Percentiles rank a stretch among this genome's conserved stretches.
phyloP scores from a whole-genome alignment of 2,888 invertebrate genomes.

The Campoplex nolae region DNA sequence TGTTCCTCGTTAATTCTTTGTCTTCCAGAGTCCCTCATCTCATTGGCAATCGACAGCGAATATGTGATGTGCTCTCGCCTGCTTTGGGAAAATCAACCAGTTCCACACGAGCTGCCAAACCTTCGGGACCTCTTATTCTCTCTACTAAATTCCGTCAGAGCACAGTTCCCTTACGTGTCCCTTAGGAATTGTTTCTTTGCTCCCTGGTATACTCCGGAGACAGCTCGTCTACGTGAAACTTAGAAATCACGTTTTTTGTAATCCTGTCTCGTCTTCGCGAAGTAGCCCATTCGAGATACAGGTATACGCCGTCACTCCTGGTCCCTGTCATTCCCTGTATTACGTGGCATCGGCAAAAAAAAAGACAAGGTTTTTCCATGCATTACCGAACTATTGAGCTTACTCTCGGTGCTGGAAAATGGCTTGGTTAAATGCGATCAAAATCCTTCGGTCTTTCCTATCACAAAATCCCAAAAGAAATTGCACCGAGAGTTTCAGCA shows the following conservation, averaged over 20 bases:
- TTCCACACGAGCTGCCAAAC: not conserved
- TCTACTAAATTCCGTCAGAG: constrained; percentile 9
- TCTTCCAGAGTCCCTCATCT: constrained; percentile 1
- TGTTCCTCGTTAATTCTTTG: not conserved
- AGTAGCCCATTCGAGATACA: constrained; percentile 5
- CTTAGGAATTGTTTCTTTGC: constrained; percentile 2
- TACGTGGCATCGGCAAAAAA: constrained; percentile 12
- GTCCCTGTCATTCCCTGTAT: not conserved
- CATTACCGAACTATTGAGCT: not conserved
- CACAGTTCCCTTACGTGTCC: constrained; percentile 9
- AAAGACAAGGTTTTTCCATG: constrained; percentile 1
- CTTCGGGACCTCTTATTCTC: constrained; percentile 16
- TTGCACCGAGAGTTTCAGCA: not conserved
- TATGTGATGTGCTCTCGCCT: not conserved
- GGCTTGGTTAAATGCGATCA: not conserved
- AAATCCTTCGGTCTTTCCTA: not conserved
- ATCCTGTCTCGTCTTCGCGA: constrained; percentile 3
- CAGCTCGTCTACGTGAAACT: constrained; percentile 10
- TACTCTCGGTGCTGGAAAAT: not conserved
- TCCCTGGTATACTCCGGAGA: constrained; percentile 6
- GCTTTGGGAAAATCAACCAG: constrained; percentile 7
- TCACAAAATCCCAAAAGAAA: not conserved
- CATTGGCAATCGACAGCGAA: constrained; percentile 1
- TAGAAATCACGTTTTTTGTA: constrained; percentile 13
- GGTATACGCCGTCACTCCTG: not conserved